These are phyloP conservation scores for Clarias platycephalus DNA, from an alignment of 2,797 vertebrate species.

Conservation along the genomic window DNA sequence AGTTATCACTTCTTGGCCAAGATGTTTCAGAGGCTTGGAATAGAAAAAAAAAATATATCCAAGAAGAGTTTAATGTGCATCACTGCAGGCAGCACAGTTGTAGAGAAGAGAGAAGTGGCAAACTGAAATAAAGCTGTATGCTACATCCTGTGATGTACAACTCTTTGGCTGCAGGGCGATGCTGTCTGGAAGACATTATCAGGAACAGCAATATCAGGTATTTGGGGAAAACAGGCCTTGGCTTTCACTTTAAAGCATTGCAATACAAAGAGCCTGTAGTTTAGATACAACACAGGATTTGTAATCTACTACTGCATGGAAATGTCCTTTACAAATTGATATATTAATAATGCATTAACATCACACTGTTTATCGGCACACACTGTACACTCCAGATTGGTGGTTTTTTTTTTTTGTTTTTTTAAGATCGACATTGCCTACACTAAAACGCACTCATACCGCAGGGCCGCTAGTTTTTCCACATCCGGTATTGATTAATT, in stretches of 20 bases:
- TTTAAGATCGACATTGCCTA: neutral
- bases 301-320: neutral
- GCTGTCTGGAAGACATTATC: conserved; percentile 29
- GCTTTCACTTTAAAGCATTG: conserved; percentile 1
- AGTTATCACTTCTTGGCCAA: neutral
- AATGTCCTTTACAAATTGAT: neutral
- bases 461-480: neutral
- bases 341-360: neutral
- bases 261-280: neutral
- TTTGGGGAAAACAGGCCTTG: neutral
- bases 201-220: neutral
- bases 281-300: neutral
- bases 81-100: neutral
- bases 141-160: neutral
- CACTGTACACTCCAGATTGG: neutral
- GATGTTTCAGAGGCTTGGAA: neutral
- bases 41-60: neutral
- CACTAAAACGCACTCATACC: neutral
- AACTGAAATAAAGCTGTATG: neutral
- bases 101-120: neutral
- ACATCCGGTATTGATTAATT: neutral
- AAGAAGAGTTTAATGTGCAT: neutral
- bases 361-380: neutral
- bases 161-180: neutral
- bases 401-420: neutral